Percentiles rank a stretch among this genome's conserved stretches.
phyloP scores from a whole-genome alignment of 2,113 vertebrate genomes.

The Etheostoma cragini region DNA sequence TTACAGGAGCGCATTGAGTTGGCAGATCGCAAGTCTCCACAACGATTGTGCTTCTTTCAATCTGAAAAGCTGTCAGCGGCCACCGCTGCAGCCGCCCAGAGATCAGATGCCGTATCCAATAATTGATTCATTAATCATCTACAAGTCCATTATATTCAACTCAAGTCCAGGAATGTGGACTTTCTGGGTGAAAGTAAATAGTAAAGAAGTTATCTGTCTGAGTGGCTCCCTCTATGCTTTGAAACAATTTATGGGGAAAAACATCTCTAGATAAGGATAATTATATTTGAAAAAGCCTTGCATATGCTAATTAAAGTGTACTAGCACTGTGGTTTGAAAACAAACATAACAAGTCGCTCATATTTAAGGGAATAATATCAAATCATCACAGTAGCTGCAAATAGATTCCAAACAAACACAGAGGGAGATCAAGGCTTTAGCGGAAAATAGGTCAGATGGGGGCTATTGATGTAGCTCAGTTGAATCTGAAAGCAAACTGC shows the following conservation, averaged over 20 bases:
- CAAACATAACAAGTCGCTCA: conserved; percentile 61
- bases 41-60: conserved; percentile 59
- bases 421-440: conserved; percentile 56
- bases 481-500: conserved; percentile 33
- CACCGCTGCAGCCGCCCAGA: conserved; percentile 36
- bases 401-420: conserved; percentile 65
- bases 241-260: conserved; percentile 53
- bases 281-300: conserved; percentile 41
- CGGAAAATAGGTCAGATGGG: conserved; percentile 68
- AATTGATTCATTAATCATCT: conserved; percentile 76
- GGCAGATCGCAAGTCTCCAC: conserved; percentile 43
- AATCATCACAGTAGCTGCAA: conserved; percentile 49
- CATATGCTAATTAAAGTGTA: conserved; percentile 62
- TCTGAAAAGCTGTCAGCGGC: conserved; percentile 59
- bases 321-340: conserved; percentile 44
- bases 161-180: conserved; percentile 40
- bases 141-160: conserved; percentile 68
- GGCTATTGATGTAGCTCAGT: conserved; percentile 49
- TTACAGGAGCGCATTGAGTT: conserved; percentile 54
- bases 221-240: conserved; percentile 7
- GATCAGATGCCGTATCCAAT: conserved; percentile 54
- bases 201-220: conserved; percentile 38
- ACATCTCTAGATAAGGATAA: conserved; percentile 47
- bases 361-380: conserved; percentile 50
- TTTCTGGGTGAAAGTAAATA: conserved; percentile 31